These are phyloP conservation scores for Macrophya alboannulata DNA, from an alignment of 2,888 invertebrate genomes.

Conservation along the genomic window DNA sequence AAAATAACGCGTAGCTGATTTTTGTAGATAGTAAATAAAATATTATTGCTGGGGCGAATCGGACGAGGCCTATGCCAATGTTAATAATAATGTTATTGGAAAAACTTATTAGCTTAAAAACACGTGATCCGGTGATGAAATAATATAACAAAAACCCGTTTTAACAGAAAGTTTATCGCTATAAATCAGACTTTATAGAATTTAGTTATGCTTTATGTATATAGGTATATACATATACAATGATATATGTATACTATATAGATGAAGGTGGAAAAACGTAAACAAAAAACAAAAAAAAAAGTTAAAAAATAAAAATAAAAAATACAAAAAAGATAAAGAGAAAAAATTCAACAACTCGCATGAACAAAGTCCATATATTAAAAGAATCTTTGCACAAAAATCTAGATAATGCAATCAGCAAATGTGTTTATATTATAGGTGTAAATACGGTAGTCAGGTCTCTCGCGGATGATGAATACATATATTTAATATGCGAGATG, in stretches of 20 bases:
- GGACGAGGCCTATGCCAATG: conserved; percentile 77
- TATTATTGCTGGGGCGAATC: conserved; percentile 63
- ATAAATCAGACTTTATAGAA: conserved; percentile 76
- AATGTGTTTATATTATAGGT: conserved; percentile 70
- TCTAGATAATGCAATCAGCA: conserved; percentile 65
- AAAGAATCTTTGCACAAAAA: conserved; percentile 36
- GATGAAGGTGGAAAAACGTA: conserved; percentile 63
- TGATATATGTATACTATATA: conserved; percentile 61
- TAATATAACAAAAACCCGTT: conserved; percentile 64
- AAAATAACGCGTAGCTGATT: conserved; percentile 65
- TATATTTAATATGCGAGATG: neutral
- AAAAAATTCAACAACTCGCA: conserved; percentile 62
- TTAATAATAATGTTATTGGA: conserved; percentile 67
- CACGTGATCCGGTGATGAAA: conserved; percentile 65
- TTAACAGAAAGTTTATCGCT: conserved; percentile 72
- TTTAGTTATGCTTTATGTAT: conserved; percentile 73
- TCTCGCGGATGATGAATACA: conserved; percentile 1
- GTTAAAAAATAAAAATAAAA: conserved; percentile 41
- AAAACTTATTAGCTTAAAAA: conserved; percentile 57
- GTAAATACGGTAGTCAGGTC: conserved; percentile 66
- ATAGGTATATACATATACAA: neutral
- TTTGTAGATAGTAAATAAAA: conserved; percentile 67
- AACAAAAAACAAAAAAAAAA: conserved; percentile 67
- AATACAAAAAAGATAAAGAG: conserved; percentile 51
- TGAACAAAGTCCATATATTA: conserved; percentile 54